phyloP scores from a whole-genome alignment of 2,113 vertebrate species.

The Aspiorhynchus laticeps region DNA sequence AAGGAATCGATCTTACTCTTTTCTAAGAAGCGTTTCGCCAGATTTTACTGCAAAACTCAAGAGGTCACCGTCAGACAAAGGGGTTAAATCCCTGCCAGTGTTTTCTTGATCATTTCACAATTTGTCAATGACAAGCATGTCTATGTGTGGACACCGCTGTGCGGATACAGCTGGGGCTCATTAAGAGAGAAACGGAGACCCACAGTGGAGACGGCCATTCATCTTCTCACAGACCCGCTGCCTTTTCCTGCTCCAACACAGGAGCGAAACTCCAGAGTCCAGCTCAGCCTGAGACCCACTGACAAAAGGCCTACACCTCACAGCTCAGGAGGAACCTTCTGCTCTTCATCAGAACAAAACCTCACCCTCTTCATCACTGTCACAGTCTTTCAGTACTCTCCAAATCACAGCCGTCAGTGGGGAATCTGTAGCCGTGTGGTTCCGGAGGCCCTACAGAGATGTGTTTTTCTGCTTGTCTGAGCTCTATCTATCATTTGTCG shows the following conservation, averaged over 20 bases:
- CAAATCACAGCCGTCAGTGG: constrained; percentile 6
- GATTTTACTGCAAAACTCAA: constrained; percentile 11
- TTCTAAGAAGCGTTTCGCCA: background rate
- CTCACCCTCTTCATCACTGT: constrained; percentile 34
- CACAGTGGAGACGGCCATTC: constrained; percentile 3
- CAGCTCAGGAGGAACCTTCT: constrained; percentile 5
- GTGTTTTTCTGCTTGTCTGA: background rate
- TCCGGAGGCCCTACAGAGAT: background rate
- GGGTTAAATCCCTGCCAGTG: constrained; percentile 31
- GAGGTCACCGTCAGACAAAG: constrained; percentile 30
- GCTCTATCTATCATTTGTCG: background rate
- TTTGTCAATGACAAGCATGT: background rate
- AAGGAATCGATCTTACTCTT: constrained; percentile 18
- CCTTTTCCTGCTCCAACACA: background rate
- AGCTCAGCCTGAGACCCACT: background rate
- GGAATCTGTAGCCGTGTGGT: background rate
- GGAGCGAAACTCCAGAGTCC: background rate
- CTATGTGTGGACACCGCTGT: background rate
- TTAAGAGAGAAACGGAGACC: constrained; percentile 33
- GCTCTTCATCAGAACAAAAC: constrained; percentile 33
- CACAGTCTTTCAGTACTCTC: constrained; percentile 22
- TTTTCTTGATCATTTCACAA: constrained; percentile 5
- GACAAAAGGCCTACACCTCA: background rate
- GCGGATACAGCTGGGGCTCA: constrained; percentile 34
- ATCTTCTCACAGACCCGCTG: constrained; percentile 19